Conservation (phyloP, 2,888 invertebrate species). For the Napeogenes inachia region DNA sequence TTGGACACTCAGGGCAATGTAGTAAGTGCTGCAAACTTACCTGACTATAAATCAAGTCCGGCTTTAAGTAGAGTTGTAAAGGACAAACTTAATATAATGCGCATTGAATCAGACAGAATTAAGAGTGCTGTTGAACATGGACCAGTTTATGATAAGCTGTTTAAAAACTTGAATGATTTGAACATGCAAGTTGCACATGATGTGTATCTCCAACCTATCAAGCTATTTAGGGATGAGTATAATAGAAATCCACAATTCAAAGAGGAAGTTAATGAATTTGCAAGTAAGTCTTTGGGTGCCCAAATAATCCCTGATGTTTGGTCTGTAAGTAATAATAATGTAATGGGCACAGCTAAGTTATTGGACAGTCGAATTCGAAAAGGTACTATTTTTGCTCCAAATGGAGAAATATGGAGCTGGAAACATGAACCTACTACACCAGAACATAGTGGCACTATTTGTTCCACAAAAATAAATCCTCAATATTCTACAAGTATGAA, state of each 20-base stretch:
- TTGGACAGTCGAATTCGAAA: conserved; percentile 66
- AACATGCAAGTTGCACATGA: conserved; percentile 73
- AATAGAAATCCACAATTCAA: conserved; percentile 74
- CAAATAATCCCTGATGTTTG: conserved; percentile 68
- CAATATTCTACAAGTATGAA: conserved; percentile 68
- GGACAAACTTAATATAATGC: conserved; percentile 73
- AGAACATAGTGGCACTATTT: conserved; percentile 66
- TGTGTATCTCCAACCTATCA: conserved; percentile 75
- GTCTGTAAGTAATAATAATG: conserved; percentile 63
- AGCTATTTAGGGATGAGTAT: conserved; percentile 74
- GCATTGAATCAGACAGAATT: conserved; percentile 75
- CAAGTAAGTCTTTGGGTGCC: conserved; percentile 64
- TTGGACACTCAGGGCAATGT: conserved; percentile 69
- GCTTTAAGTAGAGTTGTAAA: conserved; percentile 69
- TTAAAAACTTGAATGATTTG: conserved; percentile 72
- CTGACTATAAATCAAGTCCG: conserved; percentile 69
- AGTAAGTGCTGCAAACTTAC: conserved; percentile 69
- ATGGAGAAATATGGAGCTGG: conserved; percentile 76
- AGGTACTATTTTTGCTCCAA: conserved; percentile 72
- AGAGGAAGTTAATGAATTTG: conserved; percentile 74
- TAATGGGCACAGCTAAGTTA: conserved; percentile 61
- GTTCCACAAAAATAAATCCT: conserved; percentile 69
- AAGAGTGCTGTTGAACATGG: conserved; percentile 79
- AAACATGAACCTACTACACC: conserved; percentile 70
- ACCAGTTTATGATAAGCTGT: conserved; percentile 77